A percentile compares a stretch with the other conserved stretches of the same genome.
phyloP scores from a whole-genome alignment of 1,140 invertebrate species.

The Agrypnia vestita region DNA sequence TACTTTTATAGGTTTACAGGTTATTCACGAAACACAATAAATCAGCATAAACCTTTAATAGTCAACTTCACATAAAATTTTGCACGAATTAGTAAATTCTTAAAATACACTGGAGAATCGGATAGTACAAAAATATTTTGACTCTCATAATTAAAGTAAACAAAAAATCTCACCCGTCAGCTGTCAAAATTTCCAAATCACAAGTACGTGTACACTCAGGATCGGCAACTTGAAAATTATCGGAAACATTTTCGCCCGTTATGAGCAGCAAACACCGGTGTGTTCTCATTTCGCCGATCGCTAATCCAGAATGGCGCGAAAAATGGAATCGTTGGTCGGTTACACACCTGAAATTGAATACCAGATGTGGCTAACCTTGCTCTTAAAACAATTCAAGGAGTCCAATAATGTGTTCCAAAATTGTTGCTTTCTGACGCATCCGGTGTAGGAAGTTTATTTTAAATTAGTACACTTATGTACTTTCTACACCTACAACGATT shows the following conservation, averaged over 20 bases:
- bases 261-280: slow-evolving; percentile 43
- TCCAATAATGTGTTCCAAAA: too few species aligned
- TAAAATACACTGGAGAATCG: neutral
- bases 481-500: too few species aligned
- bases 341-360: neutral
- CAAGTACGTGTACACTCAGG: slow-evolving; percentile 49
- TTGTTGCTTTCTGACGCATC: too few species aligned
- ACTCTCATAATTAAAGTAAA: slow-evolving; percentile 30
- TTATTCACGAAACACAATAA: slow-evolving; percentile 13
- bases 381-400: neutral
- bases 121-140: slow-evolving; percentile 16
- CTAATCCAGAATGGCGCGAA: neutral
- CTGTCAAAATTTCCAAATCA: slow-evolving; percentile 48
- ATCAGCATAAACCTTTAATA: too few species aligned
- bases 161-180: slow-evolving; percentile 51
- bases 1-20: slow-evolving; percentile 5
- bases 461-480: too few species aligned
- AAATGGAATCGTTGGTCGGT: neutral
- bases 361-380: slow-evolving; percentile 39
- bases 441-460: too few species aligned
- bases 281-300: slow-evolving; percentile 44
- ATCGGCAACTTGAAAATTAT: slow-evolving; percentile 44
- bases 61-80: neutral
- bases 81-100: neutral
- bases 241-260: slow-evolving; percentile 41